phyloP scores from a whole-genome alignment of 1,140 invertebrate genomes.

The Procambarus clarkii region DNA sequence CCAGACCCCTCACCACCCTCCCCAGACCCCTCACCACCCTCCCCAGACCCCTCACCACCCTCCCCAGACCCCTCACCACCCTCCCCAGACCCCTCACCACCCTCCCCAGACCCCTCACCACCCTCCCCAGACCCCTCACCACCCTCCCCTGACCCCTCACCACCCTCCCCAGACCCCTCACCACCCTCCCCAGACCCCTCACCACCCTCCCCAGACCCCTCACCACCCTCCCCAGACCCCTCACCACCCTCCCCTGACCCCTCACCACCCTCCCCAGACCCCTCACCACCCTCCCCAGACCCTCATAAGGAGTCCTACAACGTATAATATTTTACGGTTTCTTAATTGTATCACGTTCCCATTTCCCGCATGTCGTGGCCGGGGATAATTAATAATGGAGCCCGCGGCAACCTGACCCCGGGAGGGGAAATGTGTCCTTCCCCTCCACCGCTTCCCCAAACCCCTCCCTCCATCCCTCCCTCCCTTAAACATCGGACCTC shows the following conservation, averaged over 20 bases:
- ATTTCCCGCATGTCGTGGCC: not conserved
- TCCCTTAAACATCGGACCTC: no score
- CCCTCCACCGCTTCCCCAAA: no score
- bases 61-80: not conserved
- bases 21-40: not conserved
- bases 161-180: not conserved
- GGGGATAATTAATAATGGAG: conserved; percentile 3
- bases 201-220: no score
- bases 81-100: not conserved
- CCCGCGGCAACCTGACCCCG: no score
- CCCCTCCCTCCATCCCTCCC: no score
- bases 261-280: not conserved
- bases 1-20: no score
- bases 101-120: not conserved
- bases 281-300: not conserved
- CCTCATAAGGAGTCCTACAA: not conserved
- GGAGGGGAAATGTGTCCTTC: no score
- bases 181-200: not conserved
- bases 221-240: not conserved
- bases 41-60: not conserved
- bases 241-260: not conserved
- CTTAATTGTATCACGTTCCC: not conserved
- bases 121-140: not conserved
- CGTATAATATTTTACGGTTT: not conserved
- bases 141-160: not conserved